Evolutionary conservation across 1,140 invertebrate species (phyloP), one percentile per base, ranked within the genome.

Genomic region (Saccostrea glomerata): DNA sequence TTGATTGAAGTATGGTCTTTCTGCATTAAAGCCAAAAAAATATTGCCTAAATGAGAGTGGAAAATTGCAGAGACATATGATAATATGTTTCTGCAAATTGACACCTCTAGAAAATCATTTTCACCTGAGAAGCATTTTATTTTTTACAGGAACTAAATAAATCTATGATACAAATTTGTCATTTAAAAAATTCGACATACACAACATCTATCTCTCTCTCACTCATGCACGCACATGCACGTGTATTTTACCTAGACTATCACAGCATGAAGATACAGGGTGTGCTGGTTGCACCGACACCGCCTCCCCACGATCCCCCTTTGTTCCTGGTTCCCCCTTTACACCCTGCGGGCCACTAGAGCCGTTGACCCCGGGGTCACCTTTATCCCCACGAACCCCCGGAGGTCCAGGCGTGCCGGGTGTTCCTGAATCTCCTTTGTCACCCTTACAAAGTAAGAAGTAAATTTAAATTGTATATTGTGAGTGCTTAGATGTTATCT

Each of bases 1-100:
- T 25, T 86, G 56, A 6, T 73, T 58, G 54, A 90, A 87, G 17
- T 60, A 58, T 25, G 89, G 89, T 70, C 70, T 89, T 86, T 58
- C 88, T 86, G n/a, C 25, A 60, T 12, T 60, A 84, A 13, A 54
- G 3, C 60, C 23, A 25, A 4, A 58, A 40, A 58, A n/a, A 60
- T 85, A n/a, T 56, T 13, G n/a, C 11, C 3, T 20, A 6, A 58
- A 23, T n/a, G 12, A 60, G n/a, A 58, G 54, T 4, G 1, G 2
- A 60, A 30, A 2, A 58, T 15, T 20, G 13, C 36, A 85, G 6
- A 23, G n/a, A n/a, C n/a, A n/a, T n/a, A n/a, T n/a, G n/a, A n/a
- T n/a, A n/a, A n/a, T n/a, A n/a, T n/a, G n/a, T n/a, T n/a, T n/a
- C n/a, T 47, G 40, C 2, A 3, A 47, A 3, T 47, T 47, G 2